phyloP scores from a whole-genome alignment of 2,113 vertebrate species.

The Taxidea taxus region DNA sequence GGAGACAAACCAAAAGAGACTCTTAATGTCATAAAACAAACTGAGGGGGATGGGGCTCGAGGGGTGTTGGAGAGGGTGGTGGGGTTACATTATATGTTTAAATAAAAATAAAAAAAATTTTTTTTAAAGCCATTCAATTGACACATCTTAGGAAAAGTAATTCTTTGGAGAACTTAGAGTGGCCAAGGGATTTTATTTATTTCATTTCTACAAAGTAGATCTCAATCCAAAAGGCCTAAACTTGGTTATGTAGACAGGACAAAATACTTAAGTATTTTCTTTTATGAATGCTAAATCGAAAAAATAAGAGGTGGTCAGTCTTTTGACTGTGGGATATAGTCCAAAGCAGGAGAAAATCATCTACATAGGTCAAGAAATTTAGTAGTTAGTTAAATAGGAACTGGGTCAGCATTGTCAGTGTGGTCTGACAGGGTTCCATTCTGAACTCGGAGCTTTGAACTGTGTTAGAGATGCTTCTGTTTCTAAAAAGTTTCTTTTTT shows the following conservation, averaged over 20 bases:
- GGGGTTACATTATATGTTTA: no score
- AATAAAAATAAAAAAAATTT: no score
- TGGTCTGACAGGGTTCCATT: not conserved
- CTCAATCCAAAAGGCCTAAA: slow-evolving; percentile 24
- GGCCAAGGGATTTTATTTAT: not conserved
- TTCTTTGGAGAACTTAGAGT: not conserved
- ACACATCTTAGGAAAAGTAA: not conserved
- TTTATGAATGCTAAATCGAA: not conserved
- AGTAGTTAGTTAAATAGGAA: not conserved
- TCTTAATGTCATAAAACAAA: no score
- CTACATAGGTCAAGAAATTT: not conserved
- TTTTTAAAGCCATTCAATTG: not conserved
- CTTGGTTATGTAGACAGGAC: not conserved
- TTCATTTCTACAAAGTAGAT: not conserved
- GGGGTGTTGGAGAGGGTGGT: no score
- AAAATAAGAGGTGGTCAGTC: not conserved
- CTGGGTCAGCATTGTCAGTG: not conserved
- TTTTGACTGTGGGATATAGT: not conserved
- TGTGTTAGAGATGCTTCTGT: not conserved
- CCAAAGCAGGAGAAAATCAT: not conserved
- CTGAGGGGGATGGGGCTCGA: no score
- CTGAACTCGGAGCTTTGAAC: not conserved
- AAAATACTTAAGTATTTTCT: not conserved
- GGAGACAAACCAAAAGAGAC: no score
- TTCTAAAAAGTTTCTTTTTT: not conserved